Percentiles rank a stretch among this genome's conserved stretches.
Evolutionary conservation across 2,797 vertebrate genomes (phyloP).

Genomic region (Dendrocincla fuliginosa): DNA sequence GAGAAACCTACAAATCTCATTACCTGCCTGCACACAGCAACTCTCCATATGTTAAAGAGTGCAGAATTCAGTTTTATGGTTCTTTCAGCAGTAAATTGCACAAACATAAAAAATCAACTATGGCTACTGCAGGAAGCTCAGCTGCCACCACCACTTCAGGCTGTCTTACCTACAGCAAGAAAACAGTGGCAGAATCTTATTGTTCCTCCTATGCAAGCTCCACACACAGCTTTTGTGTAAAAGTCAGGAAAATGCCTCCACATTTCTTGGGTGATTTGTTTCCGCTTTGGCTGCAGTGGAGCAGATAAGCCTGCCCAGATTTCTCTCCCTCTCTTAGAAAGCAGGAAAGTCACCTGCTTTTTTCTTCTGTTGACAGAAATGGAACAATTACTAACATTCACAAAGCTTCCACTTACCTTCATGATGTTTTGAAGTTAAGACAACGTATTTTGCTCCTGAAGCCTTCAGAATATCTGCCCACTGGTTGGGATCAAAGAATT

Average conservation of each 20-base stretch:
- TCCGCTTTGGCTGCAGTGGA: not conserved
- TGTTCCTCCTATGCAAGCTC: not conserved
- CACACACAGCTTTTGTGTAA: not conserved
- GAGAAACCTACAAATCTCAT: not conserved
- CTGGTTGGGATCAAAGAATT: slow-evolving; percentile 87
- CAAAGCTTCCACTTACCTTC: slow-evolving; percentile 83
- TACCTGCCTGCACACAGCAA: not conserved
- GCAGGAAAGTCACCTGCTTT: not conserved
- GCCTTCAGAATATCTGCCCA: slow-evolving; percentile 89
- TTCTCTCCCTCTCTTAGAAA: not conserved
- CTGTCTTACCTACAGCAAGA: not conserved
- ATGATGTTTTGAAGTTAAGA: slow-evolving; percentile 96
- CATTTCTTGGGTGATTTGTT: not conserved
- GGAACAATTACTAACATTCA: not conserved
- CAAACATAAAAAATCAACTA: not conserved
- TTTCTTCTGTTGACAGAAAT: not conserved
- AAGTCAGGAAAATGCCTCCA: not conserved
- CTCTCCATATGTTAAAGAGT: not conserved
- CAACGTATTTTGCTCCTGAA: slow-evolving; percentile 94
- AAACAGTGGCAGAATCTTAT: not conserved
- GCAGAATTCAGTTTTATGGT: not conserved
- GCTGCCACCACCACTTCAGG: not conserved
- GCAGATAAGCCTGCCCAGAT: not conserved
- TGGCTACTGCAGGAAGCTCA: not conserved
- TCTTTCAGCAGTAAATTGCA: not conserved